phyloP scores from a whole-genome alignment of 2,113 vertebrate species.

The Tylochromis polylepis region DNA sequence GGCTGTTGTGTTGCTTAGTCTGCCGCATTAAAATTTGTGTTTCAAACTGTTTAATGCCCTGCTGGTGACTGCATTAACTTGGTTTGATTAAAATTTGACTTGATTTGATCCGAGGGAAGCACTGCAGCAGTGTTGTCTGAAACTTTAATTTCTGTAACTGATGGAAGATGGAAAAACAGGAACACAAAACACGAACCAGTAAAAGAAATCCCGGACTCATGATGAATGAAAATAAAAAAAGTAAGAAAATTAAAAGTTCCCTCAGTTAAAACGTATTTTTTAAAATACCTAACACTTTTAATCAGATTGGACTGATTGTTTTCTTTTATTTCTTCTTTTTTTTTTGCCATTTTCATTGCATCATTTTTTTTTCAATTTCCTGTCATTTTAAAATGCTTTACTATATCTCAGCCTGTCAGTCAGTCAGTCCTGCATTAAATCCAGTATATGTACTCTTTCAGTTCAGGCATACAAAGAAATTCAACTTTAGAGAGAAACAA shows the following conservation, averaged over 20 bases:
- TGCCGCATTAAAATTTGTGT: background rate
- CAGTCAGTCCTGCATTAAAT: background rate
- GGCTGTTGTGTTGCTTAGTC: background rate
- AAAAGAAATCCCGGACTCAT: background rate
- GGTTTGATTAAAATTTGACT: background rate
- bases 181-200: background rate
- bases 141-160: slow-evolving; percentile 7
- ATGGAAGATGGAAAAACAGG: background rate
- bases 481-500: background rate
- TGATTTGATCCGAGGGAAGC: slow-evolving; percentile 1
- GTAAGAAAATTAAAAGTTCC: background rate
- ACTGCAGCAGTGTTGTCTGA: background rate
- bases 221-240: background rate
- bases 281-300: background rate
- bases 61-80: background rate
- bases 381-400: background rate
- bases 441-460: background rate
- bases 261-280: background rate
- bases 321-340: background rate
- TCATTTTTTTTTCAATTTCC: background rate
- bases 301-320: slow-evolving; percentile 6
- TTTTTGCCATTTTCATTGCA: background rate
- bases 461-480: background rate
- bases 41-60: background rate
- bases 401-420: background rate